Conservation (phyloP, 2,888 invertebrate species). For the Acanthosepion lycidas region DNA sequence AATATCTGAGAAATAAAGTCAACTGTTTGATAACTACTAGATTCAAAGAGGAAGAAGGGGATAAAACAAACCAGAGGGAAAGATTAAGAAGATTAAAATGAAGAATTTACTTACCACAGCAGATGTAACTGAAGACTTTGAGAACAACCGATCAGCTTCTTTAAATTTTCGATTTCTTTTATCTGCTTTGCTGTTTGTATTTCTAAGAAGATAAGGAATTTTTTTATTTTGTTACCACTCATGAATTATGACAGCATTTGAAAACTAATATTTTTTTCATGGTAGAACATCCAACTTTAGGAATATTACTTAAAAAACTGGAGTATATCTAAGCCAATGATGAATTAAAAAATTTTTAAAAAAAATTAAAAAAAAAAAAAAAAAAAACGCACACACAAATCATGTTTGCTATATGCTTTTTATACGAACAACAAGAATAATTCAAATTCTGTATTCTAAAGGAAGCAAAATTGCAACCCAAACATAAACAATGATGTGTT, state of each 20-base stretch:
- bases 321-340: too few species aligned
- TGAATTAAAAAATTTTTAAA: neutral
- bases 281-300: neutral
- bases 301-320: neutral
- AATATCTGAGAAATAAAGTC: too few species aligned
- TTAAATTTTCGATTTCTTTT: constrained; percentile 97
- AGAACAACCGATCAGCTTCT: constrained; percentile 96
- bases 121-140: constrained; percentile 95
- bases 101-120: constrained; percentile 68
- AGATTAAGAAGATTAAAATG: neutral
- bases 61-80: neutral
- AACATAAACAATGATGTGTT: too few species aligned
- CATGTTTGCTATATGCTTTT: neutral
- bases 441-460: too few species aligned
- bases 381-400: too few species aligned
- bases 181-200: constrained; percentile 94
- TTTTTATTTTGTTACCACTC: too few species aligned
- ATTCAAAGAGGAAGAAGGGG: too few species aligned
- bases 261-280: neutral
- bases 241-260: neutral
- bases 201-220: constrained; percentile 78
- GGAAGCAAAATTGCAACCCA: too few species aligned
- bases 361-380: neutral
- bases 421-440: neutral
- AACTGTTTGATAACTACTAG: neutral